These are phyloP conservation scores for Apocheima hispidaria DNA, from an alignment of 2,888 invertebrate genomes.

Conservation along the genomic window DNA sequence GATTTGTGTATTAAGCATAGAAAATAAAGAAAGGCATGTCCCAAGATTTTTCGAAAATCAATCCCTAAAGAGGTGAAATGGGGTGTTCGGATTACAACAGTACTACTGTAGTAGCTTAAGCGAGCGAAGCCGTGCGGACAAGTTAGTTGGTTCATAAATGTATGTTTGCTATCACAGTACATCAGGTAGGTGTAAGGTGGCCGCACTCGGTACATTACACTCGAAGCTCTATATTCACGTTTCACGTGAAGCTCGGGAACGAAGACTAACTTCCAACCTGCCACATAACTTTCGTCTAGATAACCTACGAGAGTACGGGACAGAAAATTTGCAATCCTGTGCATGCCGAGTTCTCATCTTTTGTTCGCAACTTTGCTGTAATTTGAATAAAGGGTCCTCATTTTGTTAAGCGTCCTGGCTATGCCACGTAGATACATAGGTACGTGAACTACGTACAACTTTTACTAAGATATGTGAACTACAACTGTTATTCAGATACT, in stretches of 20 bases:
- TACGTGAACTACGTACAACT: not conserved
- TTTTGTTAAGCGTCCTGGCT: conserved; percentile 3
- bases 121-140: no score
- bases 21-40: no score
- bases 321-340: conserved; percentile 48
- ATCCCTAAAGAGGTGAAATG: no score
- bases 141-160: not conserved
- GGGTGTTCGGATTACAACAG: no score
- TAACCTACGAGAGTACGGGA: conserved; percentile 47
- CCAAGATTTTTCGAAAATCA: no score
- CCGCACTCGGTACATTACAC: conserved; percentile 56
- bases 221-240: conserved; percentile 51
- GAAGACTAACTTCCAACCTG: conserved; percentile 42
- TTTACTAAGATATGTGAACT: no score
- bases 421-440: not conserved
- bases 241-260: conserved; percentile 50
- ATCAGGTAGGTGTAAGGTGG: conserved; percentile 53
- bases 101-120: no score
- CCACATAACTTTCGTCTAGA: conserved; percentile 54
- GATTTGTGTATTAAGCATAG: no score
- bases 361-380: conserved; percentile 48
- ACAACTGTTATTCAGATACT: no score
- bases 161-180: not conserved
- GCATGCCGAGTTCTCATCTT: conserved; percentile 48
- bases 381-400: conserved; percentile 21